Conservation (phyloP, 2,888 invertebrate species). For the Trissolcus japonicus region DNA sequence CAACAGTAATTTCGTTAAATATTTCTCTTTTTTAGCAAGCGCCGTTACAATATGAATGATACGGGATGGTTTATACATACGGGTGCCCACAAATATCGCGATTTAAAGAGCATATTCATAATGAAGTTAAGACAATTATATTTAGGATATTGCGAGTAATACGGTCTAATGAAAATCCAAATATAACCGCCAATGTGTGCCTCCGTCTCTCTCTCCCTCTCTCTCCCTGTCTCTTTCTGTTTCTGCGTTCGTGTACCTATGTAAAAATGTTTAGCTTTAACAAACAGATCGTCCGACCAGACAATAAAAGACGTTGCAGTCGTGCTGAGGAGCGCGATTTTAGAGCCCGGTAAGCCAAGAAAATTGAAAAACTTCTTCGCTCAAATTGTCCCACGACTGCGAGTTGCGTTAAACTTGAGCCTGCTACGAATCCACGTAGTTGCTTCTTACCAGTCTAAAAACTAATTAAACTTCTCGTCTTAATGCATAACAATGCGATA, state of each 20-base stretch:
- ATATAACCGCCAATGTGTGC: constrained; percentile 30
- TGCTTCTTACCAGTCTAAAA: constrained; percentile 69
- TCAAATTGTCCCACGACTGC: constrained; percentile 71
- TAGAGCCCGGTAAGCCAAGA: constrained; percentile 64
- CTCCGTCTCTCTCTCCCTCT: constrained; percentile 10
- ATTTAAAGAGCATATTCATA: constrained; percentile 28
- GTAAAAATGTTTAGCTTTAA: constrained; percentile 44
- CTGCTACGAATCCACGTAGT: constrained; percentile 42
- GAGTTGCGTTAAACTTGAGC: constrained; percentile 68
- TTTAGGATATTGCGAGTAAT: constrained; percentile 51
- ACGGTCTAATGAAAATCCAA: constrained; percentile 27
- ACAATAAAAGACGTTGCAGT: constrained; percentile 60
- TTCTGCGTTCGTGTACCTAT: constrained; percentile 21
- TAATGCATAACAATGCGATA: constrained; percentile 57
- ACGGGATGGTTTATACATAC: constrained; percentile 40
- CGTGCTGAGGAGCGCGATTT: constrained; percentile 55
- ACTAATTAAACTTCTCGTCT: constrained; percentile 75
- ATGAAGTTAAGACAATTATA: constrained; percentile 54
- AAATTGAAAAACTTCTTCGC: constrained; percentile 75
- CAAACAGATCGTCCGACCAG: constrained; percentile 61
- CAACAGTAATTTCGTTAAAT: constrained; percentile 39
- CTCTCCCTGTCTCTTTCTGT: no score
- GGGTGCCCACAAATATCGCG: constrained; percentile 37
- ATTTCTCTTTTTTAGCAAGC: constrained; percentile 51
- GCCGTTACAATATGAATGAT: constrained; percentile 51